Percentiles rank a stretch among this genome's conserved stretches.
Conservation (phyloP, 2,888 invertebrate genomes). For the Drosophila lacicola region DNA sequence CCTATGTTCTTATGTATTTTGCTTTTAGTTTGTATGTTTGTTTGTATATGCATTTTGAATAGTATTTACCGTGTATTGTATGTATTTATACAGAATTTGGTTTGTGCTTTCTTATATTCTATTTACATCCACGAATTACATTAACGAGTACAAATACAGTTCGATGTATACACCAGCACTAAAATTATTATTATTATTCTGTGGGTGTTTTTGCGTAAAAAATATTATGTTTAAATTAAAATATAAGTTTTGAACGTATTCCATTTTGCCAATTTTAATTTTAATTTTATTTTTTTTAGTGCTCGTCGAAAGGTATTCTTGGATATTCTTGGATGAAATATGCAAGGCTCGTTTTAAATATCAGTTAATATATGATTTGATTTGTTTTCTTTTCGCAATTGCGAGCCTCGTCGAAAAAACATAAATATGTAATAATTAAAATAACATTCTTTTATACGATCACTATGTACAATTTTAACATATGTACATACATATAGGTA, state of each 20-base stretch:
- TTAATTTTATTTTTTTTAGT: conserved; percentile 1
- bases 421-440: conserved; percentile 11
- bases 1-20: neutral
- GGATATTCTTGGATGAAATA: conserved; percentile 4
- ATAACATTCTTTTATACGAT: conserved; percentile 14
- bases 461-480: conserved; percentile 56
- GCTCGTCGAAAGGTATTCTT: neutral
- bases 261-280: neutral
- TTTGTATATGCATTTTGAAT: no score
- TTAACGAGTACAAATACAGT: conserved; percentile 39
- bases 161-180: conserved; percentile 56
- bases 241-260: conserved; percentile 14
- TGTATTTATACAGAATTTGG: conserved; percentile 58
- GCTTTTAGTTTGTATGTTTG: neutral
- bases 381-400: conserved; percentile 5
- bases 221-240: conserved; percentile 8
- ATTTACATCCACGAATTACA: conserved; percentile 32
- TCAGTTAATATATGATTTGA: neutral
- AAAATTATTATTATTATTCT: conserved; percentile 18
- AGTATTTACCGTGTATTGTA: conserved; percentile 1
- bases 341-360: conserved; percentile 8
- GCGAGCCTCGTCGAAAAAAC: conserved; percentile 2
- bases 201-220: neutral
- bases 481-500: conserved; percentile 11
- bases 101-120: conserved; percentile 66